A percentile compares a stretch with the other conserved stretches of the same genome.
phyloP scores from a whole-genome alignment of 2,113 vertebrate genomes.

The Prolemur simus region DNA sequence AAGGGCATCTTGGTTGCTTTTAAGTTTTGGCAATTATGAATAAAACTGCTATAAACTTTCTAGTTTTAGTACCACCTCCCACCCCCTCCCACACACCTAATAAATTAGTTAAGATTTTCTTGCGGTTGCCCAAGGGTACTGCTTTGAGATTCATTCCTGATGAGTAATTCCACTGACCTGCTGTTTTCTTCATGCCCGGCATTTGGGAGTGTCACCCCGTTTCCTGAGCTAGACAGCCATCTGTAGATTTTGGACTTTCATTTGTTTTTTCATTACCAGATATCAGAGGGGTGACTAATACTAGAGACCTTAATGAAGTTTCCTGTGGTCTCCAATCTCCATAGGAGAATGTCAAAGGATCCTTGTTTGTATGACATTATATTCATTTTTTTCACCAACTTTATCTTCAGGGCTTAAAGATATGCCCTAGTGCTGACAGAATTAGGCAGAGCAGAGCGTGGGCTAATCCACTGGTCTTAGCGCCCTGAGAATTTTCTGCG shows the following conservation, averaged over 20 bases:
- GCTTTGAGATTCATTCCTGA: neutral
- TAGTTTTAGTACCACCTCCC: neutral
- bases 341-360: neutral
- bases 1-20: neutral
- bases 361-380: neutral
- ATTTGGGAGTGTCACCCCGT: neutral
- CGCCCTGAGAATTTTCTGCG: neutral
- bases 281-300: neutral
- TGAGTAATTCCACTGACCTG: neutral
- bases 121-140: neutral
- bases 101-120: neutral
- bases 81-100: neutral
- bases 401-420: neutral
- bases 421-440: neutral
- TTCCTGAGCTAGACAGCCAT: neutral
- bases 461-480: neutral
- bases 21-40: neutral
- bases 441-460: neutral
- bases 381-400: conserved; percentile 7
- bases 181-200: neutral
- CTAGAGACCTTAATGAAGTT: neutral
- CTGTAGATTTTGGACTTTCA: neutral
- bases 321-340: neutral
- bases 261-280: neutral
- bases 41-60: neutral